Evolutionary conservation across 2,113 vertebrate species (phyloP).

Genomic region (Melanocharis versteri): DNA sequence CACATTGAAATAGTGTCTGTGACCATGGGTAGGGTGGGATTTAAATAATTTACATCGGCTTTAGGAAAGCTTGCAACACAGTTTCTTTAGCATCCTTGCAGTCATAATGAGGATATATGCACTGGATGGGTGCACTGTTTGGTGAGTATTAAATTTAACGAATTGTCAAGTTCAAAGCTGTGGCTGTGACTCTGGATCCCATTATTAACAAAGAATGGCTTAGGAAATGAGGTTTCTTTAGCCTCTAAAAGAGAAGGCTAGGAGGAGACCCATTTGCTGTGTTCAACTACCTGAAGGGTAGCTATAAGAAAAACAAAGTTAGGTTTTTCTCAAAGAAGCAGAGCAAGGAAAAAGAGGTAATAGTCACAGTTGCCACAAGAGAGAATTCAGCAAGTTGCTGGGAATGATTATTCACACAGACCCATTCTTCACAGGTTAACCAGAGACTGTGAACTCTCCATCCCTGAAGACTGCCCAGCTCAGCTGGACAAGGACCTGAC

Average conservation of each 20-base stretch:
- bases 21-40: not conserved
- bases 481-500: not conserved
- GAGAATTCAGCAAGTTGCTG: not conserved
- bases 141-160: not conserved
- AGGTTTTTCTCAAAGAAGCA: not conserved
- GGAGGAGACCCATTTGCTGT: not conserved
- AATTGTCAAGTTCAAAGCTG: not conserved
- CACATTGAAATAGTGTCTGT: not conserved
- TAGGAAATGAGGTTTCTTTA: not conserved
- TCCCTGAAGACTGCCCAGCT: not conserved
- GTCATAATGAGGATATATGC: not conserved
- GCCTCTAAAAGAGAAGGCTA: not conserved
- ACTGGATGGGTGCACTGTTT: not conserved
- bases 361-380: not conserved
- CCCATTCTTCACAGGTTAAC: not conserved
- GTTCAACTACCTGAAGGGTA: not conserved
- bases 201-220: not conserved
- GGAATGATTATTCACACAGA: not conserved
- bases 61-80: not conserved
- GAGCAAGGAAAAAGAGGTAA: not conserved
- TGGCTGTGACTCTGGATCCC: not conserved
- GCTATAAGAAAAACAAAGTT: not conserved
- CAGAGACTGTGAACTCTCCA: not conserved
- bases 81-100: not conserved
- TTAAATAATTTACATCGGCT: not conserved